These are phyloP conservation scores for Augochlora pura DNA, from an alignment of 1,140 invertebrate genomes.

Conservation along the genomic window DNA sequence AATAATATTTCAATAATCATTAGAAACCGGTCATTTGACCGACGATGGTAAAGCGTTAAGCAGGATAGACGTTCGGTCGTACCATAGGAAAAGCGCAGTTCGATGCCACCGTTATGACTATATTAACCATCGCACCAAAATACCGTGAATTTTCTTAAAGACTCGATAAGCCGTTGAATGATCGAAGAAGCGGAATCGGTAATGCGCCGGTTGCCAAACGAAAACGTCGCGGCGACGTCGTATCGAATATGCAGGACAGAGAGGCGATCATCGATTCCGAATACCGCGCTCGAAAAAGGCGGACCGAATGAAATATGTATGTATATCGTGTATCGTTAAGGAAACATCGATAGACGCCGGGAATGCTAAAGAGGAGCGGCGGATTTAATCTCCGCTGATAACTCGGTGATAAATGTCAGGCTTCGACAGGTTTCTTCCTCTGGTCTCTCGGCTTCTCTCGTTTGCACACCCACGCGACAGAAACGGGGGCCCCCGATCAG, in stretches of 20 bases:
- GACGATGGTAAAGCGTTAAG: too few relatives aligned
- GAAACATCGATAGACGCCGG: neutral
- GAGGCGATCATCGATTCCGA: conserved; percentile 5
- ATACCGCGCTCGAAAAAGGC: conserved; percentile 1
- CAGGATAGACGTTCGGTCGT: too few relatives aligned
- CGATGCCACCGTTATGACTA: too few relatives aligned
- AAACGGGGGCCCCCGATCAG: neutral
- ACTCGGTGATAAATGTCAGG: conserved; percentile 34
- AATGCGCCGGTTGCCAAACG: neutral
- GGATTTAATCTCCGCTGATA: conserved; percentile 34
- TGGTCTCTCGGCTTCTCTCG: conserved; percentile 15
- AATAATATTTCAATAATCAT: too few relatives aligned
- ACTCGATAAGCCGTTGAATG: too few relatives aligned
- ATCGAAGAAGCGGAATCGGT: neutral
- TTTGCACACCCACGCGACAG: conserved; percentile 48
- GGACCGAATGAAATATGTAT: conserved; percentile 13
- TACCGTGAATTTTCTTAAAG: neutral
- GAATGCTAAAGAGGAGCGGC: conserved; percentile 32
- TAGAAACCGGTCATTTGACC: too few relatives aligned
- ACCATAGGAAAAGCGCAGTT: too few relatives aligned
- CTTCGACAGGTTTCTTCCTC: conserved; percentile 42
- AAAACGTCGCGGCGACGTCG: neutral
- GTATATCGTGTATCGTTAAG: conserved; percentile 4
- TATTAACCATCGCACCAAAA: too few relatives aligned
- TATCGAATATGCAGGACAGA: neutral